Conservation (phyloP, 2,113 vertebrate species). For the Tachuris rubrigastra region DNA sequence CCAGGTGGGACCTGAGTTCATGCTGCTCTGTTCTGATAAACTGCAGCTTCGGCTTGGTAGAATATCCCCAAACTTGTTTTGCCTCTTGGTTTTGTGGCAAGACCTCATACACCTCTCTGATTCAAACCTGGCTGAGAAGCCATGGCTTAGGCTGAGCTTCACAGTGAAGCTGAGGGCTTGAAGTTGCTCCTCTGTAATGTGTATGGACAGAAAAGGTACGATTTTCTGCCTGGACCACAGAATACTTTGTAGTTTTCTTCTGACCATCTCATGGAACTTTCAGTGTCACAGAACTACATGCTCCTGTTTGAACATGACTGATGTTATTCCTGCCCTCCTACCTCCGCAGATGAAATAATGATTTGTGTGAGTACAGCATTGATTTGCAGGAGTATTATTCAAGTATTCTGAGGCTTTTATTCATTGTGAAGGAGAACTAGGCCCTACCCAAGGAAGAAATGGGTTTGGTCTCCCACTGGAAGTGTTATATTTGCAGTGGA, state of each 20-base stretch:
- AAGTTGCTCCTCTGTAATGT: background rate
- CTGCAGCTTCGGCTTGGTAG: background rate
- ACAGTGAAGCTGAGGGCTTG: background rate
- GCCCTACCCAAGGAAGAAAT: background rate
- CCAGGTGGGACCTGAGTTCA: conserved; percentile 1
- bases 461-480: background rate
- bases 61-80: background rate
- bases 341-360: background rate
- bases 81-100: background rate
- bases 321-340: background rate
- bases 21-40: background rate
- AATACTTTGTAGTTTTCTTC: background rate
- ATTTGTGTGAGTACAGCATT: background rate
- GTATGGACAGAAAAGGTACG: background rate
- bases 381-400: background rate
- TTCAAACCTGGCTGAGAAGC: background rate
- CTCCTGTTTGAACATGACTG: background rate
- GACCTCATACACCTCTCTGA: background rate
- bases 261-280: background rate
- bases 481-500: background rate
- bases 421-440: background rate
- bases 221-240: background rate
- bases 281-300: background rate
- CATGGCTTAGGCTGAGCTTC: background rate
- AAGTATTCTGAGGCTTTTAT: background rate